These are phyloP conservation scores for Pedicia rivosa DNA, from an alignment of 2,888 invertebrate species.

Conservation along the genomic window DNA sequence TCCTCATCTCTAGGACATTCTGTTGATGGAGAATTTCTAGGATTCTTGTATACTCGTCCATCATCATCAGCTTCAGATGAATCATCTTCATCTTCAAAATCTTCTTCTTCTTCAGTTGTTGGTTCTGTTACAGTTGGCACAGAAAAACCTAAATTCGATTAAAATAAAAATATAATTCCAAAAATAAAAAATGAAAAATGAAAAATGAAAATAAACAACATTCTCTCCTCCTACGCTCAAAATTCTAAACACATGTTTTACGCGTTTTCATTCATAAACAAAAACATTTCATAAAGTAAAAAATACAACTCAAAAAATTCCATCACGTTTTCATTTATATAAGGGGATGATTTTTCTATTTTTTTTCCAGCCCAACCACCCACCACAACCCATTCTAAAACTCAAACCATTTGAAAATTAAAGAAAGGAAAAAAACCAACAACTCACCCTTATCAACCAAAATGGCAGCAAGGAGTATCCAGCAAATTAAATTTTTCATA, in stretches of 20 bases:
- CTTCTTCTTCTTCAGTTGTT: conserved; percentile 35
- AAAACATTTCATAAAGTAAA: too few species aligned
- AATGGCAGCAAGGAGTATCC: conserved; percentile 22
- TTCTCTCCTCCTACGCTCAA: too few species aligned
- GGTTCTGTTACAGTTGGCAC: conserved; percentile 14
- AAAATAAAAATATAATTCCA: background rate
- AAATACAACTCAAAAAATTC: background rate
- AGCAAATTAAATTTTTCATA: conserved; percentile 16
- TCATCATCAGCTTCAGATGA: conserved; percentile 56
- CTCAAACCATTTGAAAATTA: background rate
- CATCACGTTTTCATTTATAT: background rate
- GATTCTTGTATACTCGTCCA: conserved; percentile 72
- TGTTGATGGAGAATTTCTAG: conserved; percentile 72
- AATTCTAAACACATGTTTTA: too few species aligned
- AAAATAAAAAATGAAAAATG: conserved; percentile 1
- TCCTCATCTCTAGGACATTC: conserved; percentile 75
- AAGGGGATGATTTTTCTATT: background rate
- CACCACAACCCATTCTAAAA: background rate
- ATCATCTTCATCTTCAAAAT: conserved; percentile 35
- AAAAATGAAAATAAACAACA: background rate
- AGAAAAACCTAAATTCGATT: conserved; percentile 10
- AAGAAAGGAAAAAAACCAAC: background rate
- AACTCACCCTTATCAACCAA: conserved; percentile 24
- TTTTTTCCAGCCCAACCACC: background rate
- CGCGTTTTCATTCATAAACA: too few species aligned